Evolutionary conservation across 2,797 vertebrate genomes (phyloP), one percentile per base, ranked within the genome.

Genomic region (Anolis apletophallus): DNA sequence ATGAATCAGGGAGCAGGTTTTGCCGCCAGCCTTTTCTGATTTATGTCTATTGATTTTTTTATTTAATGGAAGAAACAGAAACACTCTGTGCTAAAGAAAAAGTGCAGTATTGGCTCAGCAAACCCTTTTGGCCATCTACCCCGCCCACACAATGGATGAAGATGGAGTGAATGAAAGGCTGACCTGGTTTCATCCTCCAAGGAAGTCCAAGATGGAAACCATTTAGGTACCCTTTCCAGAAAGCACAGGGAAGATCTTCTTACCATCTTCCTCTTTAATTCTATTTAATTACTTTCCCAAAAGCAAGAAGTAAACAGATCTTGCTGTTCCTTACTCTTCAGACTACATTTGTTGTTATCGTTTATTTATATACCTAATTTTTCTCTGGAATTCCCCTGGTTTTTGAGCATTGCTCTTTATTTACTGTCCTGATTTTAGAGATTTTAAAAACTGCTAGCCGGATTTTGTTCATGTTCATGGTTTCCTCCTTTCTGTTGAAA

Each of bases 41-140:
- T 61, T 87, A 82, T 34, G 36, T 17, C 80, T 52, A 71, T 87
- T 87, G 84, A 80, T 80, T 80, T 80, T 77, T 72, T 69, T 85
- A 34, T 69, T 85, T 32, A 71, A 77, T 57, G 80, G 73, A 77
- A 68, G 61, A 23, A 75, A 72, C 8, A n/a, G 67, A 73, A 73
- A 57, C 13, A 61, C 3, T 29, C 36, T 29, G 26, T 78, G 75
- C 81, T 81, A 83, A 64, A 72, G 36, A 61, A 54, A 71, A 23
- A 32, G 9, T 79, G 81, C 75, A 83, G 61, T 34, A 82, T 77
- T 87, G 81, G 68, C 74, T 79, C 67, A 52, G 68, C 21, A 59
- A 52, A 29, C 13, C 2, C 40, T 83, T 72, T 52, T 13, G 13
- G 26, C 11, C n/a, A 57, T 76, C 12, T 29, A 13, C 67, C 23